These are phyloP conservation scores for Crocuta crocuta DNA, from an alignment of 2,113 vertebrate genomes.

Conservation along the genomic window DNA sequence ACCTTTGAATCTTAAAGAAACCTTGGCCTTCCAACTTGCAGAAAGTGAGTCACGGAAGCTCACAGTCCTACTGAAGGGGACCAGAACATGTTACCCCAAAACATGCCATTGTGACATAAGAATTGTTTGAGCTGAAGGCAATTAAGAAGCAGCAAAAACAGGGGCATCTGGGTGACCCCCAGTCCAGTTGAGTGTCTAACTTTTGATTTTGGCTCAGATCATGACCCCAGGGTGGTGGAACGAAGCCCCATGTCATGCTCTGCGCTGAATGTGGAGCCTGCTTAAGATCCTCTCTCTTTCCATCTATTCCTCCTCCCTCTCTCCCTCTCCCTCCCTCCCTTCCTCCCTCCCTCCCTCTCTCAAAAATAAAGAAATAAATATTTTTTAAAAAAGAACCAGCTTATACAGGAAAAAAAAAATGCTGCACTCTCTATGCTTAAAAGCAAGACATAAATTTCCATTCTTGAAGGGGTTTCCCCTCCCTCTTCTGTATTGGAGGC, in stretches of 20 bases:
- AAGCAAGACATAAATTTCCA: neutral
- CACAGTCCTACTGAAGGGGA: neutral
- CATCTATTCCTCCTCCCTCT: too few species aligned
- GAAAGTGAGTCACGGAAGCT: neutral
- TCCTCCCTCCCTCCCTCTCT: too few species aligned
- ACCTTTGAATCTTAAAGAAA: neutral
- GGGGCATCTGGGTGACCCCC: neutral
- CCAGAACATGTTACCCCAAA: neutral
- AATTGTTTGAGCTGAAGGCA: neutral
- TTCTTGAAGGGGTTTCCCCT: neutral
- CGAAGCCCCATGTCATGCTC: too few species aligned
- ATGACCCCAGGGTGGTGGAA: too few species aligned
- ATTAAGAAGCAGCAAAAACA: neutral
- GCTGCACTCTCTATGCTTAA: neutral
- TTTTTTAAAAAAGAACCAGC: too few species aligned
- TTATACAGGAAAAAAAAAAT: neutral
- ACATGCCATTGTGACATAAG: neutral
- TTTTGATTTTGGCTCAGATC: too few species aligned
- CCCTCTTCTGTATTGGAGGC: neutral
- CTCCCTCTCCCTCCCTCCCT: too few species aligned
- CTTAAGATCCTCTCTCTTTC: too few species aligned
- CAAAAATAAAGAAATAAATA: too few species aligned
- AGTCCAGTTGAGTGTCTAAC: too few species aligned
- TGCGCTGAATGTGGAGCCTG: too few species aligned
- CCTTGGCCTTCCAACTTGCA: neutral